These are phyloP conservation scores for Columbina picui DNA, from an alignment of 2,113 vertebrate genomes.

Conservation along the genomic window DNA sequence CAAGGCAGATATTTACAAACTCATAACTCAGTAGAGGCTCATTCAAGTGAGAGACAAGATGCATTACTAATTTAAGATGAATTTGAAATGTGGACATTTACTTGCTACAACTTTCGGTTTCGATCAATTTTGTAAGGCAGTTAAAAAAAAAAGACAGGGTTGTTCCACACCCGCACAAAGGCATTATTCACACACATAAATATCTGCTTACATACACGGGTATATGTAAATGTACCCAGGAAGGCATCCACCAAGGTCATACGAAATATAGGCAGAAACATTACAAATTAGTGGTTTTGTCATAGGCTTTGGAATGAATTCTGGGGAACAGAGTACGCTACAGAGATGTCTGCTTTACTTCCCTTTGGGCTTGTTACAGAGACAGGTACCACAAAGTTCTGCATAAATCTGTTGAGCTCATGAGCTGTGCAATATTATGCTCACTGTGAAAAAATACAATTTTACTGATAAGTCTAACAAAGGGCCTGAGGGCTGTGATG, in stretches of 20 bases:
- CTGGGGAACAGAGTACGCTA: not conserved
- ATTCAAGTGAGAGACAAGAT: not conserved
- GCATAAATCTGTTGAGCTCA: not conserved
- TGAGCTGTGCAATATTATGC: rapidly evolving
- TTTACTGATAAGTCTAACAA: not conserved
- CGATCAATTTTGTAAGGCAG: not conserved
- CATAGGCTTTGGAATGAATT: not conserved
- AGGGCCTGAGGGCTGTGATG: not conserved
- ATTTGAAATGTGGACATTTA: not conserved
- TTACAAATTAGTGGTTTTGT: not conserved
- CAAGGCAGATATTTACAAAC: not conserved
- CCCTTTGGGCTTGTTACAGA: not conserved
- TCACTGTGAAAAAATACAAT: not conserved
- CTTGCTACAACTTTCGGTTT: not conserved
- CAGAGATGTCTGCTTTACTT: not conserved
- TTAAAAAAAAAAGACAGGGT: not conserved
- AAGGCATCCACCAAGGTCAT: not conserved
- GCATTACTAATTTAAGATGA: not conserved
- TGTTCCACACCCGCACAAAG: not conserved
- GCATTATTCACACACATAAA: not conserved
- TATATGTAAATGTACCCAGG: not conserved
- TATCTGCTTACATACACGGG: rapidly evolving
- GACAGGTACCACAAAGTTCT: not conserved
- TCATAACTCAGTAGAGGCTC: not conserved
- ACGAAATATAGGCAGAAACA: not conserved